These are phyloP conservation scores for Atrichornis clamosus DNA, from an alignment of 2,113 vertebrate genomes.

Conservation along the genomic window DNA sequence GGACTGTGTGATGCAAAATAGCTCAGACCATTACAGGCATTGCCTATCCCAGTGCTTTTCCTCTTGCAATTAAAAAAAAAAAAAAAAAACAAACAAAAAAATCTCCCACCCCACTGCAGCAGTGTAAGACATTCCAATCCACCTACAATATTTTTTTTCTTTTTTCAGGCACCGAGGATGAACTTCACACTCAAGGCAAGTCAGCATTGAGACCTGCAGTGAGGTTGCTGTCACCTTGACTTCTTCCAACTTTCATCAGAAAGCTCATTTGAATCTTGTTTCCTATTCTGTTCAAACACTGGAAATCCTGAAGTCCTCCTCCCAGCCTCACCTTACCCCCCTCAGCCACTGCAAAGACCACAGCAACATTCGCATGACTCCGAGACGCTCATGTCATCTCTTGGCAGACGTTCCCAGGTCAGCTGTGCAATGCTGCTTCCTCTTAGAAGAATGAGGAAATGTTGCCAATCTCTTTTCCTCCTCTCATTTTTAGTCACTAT, in stretches of 20 bases:
- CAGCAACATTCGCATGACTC: background rate
- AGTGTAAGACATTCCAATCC: background rate
- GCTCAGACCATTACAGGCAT: background rate
- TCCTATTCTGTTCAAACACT: background rate
- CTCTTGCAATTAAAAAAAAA: background rate
- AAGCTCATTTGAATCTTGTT: background rate
- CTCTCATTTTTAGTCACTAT: slow-evolving; percentile 31
- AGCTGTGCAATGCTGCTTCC: background rate
- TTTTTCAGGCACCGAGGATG: background rate
- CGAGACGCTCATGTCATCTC: background rate
- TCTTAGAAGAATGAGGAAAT: slow-evolving; percentile 3
- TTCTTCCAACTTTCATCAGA: background rate
- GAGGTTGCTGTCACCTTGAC: background rate
- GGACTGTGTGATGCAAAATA: background rate
- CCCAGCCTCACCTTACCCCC: background rate
- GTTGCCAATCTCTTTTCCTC: background rate
- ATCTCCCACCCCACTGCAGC: background rate
- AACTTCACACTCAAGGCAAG: background rate
- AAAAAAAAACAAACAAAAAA: background rate
- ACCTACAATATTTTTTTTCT: background rate
- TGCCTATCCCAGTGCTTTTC: background rate
- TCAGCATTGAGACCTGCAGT: background rate
- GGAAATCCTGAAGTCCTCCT: background rate
- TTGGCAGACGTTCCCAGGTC: background rate
- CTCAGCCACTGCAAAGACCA: background rate